A percentile compares a stretch with the other conserved stretches of the same genome.
These are phyloP conservation scores for Dryocosmus kuriphilus DNA, from an alignment of 2,888 invertebrate species.

Conservation along the genomic window DNA sequence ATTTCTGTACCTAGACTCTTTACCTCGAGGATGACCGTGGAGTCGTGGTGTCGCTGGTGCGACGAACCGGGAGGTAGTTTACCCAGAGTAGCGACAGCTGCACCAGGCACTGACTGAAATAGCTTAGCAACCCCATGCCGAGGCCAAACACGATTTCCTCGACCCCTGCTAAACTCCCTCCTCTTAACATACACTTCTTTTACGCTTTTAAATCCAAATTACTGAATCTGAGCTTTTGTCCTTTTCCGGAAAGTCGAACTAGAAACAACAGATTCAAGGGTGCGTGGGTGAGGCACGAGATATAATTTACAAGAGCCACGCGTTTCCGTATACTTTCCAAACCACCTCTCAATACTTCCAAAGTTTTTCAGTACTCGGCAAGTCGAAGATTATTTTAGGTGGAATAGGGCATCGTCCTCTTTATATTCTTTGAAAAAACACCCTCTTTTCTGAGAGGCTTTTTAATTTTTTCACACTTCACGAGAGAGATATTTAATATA, in stretches of 20 bases:
- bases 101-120: slow-evolving; percentile 56
- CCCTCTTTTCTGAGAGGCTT: neutral
- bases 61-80: slow-evolving; percentile 57
- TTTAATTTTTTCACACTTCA: slow-evolving; percentile 13
- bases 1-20: slow-evolving; percentile 33
- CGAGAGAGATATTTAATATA: slow-evolving; percentile 15
- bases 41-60: slow-evolving; percentile 29
- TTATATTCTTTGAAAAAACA: neutral
- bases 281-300: neutral
- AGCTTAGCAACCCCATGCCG: slow-evolving; percentile 60
- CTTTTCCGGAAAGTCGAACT: neutral
- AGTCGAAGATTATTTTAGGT: slow-evolving; percentile 25
- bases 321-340: neutral
- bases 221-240: slow-evolving; percentile 1
- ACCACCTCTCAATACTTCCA: slow-evolving; percentile 3
- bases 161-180: slow-evolving; percentile 30
- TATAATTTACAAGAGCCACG: slow-evolving; percentile 23
- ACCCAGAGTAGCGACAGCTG: slow-evolving; percentile 57
- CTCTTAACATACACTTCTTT: slow-evolving; percentile 17
- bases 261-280: neutral
- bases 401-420: slow-evolving; percentile 8
- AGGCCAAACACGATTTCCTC: slow-evolving; percentile 55
- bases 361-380: neutral
- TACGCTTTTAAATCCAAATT: slow-evolving; percentile 26
- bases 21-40: slow-evolving; percentile 53